Percentiles rank a stretch among this genome's conserved stretches.
Conservation (phyloP, 2,113 vertebrate species). For the Forbesichthys agassizii region DNA sequence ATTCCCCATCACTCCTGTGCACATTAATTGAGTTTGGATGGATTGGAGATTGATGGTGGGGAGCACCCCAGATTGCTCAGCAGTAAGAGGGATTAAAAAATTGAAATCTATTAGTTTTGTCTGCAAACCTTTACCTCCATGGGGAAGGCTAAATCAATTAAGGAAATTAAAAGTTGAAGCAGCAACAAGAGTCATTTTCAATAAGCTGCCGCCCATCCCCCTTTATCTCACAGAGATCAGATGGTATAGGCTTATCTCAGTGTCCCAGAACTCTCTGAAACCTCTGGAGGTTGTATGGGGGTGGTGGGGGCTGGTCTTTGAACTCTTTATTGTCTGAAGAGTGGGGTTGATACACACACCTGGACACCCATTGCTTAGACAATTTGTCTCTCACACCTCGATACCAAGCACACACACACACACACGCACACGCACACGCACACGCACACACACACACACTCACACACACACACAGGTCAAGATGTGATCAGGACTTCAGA, state of each 20-base stretch:
- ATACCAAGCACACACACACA: conserved; percentile 12
- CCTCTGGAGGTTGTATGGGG: not conserved
- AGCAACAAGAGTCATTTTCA: conserved; percentile 60
- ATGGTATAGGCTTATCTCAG: conserved; percentile 26
- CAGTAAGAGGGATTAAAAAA: conserved; percentile 72
- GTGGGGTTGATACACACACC: conserved; percentile 32
- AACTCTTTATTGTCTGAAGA: conserved; percentile 30
- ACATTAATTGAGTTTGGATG: conserved; percentile 77
- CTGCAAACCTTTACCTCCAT: conserved; percentile 63
- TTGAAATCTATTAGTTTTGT: conserved; percentile 76
- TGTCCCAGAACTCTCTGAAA: conserved; percentile 18
- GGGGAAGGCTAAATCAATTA: conserved; percentile 69
- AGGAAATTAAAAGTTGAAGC: conserved; percentile 74
- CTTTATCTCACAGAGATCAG: conserved; percentile 50
- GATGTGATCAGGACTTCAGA: not conserved
- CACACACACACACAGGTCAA: not conserved
- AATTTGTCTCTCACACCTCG: not conserved
- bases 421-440: not conserved
- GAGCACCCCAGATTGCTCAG: conserved; percentile 61
- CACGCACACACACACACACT: not conserved
- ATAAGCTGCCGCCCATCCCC: conserved; percentile 11
- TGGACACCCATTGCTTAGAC: conserved; percentile 18
- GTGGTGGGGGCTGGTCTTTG: conserved; percentile 38
- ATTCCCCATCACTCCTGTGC: conserved; percentile 46
- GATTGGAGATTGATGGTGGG: conserved; percentile 71